Evolutionary conservation across 2,113 vertebrate species (phyloP).

Genomic region (Ia io): DNA sequence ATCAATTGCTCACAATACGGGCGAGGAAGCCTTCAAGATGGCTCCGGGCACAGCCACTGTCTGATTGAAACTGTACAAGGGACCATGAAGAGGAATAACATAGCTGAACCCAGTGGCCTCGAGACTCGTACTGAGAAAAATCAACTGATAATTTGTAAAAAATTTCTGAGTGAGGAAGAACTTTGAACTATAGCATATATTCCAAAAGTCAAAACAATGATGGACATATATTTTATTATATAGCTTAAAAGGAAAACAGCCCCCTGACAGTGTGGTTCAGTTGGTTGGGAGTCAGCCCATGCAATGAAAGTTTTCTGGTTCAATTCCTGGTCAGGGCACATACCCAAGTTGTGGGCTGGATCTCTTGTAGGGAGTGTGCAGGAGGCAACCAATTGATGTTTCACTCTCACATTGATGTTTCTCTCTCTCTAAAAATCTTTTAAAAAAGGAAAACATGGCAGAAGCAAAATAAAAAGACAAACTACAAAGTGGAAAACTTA

Average conservation of each 20-base stretch:
- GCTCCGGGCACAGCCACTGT: not conserved
- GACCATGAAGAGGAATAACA: not conserved
- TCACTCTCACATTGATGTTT: not conserved
- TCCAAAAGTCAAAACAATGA: not conserved
- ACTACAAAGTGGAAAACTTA: not conserved
- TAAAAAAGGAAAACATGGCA: not conserved
- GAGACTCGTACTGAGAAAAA: not conserved
- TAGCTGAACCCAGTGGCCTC: not conserved
- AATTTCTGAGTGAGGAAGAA: not conserved
- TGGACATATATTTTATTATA: not conserved
- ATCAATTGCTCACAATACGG: too few species aligned
- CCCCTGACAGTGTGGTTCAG: not conserved
- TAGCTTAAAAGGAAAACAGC: not conserved
- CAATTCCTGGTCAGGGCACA: too few species aligned
- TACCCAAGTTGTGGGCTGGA: too few species aligned
- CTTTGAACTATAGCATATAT: not conserved
- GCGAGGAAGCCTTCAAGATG: not conserved
- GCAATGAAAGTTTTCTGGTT: not conserved
- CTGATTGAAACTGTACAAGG: too few species aligned
- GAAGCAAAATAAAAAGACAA: slow-evolving; percentile 26
- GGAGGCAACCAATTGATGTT: not conserved
- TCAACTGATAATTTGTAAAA: not conserved
- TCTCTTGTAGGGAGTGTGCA: not conserved
- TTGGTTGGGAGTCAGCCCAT: not conserved
- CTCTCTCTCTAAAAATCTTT: not conserved